Conservation (phyloP, 2,113 vertebrate genomes). For the Eubucco bourcierii region DNA sequence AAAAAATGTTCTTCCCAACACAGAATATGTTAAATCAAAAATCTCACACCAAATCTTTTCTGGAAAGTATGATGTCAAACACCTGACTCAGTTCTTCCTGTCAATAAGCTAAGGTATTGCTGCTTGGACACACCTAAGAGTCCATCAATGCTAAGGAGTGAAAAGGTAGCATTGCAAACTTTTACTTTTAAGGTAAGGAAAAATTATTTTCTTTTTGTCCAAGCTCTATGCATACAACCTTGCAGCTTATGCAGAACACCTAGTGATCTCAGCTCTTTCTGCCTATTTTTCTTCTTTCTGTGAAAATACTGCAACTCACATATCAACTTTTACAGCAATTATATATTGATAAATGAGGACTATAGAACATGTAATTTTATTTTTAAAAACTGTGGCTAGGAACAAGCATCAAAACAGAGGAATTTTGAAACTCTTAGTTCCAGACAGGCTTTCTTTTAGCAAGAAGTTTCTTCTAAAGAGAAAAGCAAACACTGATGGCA, state of each 20-base stretch:
- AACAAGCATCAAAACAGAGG: neutral
- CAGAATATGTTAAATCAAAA: neutral
- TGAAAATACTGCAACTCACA: neutral
- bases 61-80: neutral
- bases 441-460: neutral
- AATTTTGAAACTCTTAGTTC: neutral
- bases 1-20: neutral
- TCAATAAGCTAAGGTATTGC: neutral
- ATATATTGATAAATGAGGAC: neutral
- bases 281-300: neutral
- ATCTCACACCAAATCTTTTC: neutral
- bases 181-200: neutral
- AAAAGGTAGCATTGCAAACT: neutral
- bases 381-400: neutral
- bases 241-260: neutral
- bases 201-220: neutral
- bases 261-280: neutral
- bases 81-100: slow-evolving; percentile 10
- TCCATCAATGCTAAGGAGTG: neutral
- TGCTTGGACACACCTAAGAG: neutral
- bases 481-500: neutral
- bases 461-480: neutral
- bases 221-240: neutral
- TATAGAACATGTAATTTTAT: neutral
- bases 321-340: neutral